Evolutionary conservation across 1,140 invertebrate genomes (phyloP).

Genomic region (Sarcophaga peregrina): DNA sequence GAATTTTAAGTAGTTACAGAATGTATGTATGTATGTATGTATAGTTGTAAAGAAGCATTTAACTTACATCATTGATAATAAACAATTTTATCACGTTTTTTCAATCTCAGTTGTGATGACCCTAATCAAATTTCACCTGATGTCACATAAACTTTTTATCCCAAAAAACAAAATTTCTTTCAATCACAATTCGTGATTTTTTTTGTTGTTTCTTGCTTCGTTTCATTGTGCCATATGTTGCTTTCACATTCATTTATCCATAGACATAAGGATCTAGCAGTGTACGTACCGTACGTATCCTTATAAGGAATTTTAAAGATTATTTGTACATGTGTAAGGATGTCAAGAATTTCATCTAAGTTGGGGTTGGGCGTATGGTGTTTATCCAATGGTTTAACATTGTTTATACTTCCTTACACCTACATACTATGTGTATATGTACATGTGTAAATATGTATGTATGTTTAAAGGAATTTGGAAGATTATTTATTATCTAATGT

Average conservation of each 20-base stretch:
- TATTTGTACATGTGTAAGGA: background rate
- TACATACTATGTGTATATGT: background rate
- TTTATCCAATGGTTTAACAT: background rate
- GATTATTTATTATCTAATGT: too few relatives aligned
- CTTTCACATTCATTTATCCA: background rate
- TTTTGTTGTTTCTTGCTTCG: background rate
- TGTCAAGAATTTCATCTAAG: background rate
- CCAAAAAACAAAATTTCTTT: background rate
- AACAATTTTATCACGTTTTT: slow-evolving; percentile 46
- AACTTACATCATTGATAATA: slow-evolving; percentile 10
- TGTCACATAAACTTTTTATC: slow-evolving; percentile 33
- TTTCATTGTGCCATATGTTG: background rate
- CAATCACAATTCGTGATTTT: background rate
- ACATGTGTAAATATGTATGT: background rate
- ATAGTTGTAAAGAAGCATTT: too few relatives aligned
- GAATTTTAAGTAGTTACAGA: too few relatives aligned
- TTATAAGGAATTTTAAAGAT: background rate
- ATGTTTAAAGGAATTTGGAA: too few relatives aligned
- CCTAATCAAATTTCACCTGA: slow-evolving; percentile 49
- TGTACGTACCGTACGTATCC: too few relatives aligned
- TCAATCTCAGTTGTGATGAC: slow-evolving; percentile 47
- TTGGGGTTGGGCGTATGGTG: background rate
- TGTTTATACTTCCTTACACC: background rate
- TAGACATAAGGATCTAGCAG: too few relatives aligned
- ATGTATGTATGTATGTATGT: too few relatives aligned